phyloP scores from a whole-genome alignment of 2,797 vertebrate species.

The Forpus xanthops region DNA sequence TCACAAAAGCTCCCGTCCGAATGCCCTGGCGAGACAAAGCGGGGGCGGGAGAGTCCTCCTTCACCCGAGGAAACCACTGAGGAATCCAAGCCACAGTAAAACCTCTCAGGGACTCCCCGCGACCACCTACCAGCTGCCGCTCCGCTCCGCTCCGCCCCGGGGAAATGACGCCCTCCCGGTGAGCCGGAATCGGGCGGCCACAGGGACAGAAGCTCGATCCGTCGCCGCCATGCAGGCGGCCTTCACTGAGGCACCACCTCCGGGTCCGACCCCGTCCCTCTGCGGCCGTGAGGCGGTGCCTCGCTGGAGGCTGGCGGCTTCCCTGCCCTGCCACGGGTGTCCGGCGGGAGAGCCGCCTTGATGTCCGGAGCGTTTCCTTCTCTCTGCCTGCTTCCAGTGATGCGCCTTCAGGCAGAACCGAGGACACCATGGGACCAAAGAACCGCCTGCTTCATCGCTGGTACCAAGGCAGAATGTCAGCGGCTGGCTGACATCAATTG shows the following conservation, averaged over 20 bases:
- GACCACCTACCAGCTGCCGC: background rate
- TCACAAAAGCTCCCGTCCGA: background rate
- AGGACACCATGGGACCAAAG: too few species aligned
- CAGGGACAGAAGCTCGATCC: fast-evolving
- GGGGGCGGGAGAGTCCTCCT: background rate
- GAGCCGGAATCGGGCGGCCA: background rate
- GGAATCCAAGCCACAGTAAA: fast-evolving
- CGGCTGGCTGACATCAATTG: background rate
- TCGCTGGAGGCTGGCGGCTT: background rate
- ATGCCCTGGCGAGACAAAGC: background rate
- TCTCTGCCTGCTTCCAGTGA: background rate
- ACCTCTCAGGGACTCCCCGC: too few species aligned
- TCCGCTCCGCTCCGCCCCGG: too few species aligned
- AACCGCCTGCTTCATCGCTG: background rate
- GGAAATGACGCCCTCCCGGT: background rate
- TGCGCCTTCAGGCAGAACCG: too few species aligned
- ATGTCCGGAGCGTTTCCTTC: background rate
- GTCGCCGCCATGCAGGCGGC: background rate
- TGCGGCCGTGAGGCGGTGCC: background rate
- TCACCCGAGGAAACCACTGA: background rate
- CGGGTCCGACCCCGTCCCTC: fast-evolving
- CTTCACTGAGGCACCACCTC: background rate
- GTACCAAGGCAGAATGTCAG: background rate
- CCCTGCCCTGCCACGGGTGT: too few species aligned
- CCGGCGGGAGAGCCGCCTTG: background rate